A percentile compares a stretch with the other conserved stretches of the same genome.
Evolutionary conservation across 2,113 vertebrate genomes (phyloP).

Genomic region (Silurus meridionalis): DNA sequence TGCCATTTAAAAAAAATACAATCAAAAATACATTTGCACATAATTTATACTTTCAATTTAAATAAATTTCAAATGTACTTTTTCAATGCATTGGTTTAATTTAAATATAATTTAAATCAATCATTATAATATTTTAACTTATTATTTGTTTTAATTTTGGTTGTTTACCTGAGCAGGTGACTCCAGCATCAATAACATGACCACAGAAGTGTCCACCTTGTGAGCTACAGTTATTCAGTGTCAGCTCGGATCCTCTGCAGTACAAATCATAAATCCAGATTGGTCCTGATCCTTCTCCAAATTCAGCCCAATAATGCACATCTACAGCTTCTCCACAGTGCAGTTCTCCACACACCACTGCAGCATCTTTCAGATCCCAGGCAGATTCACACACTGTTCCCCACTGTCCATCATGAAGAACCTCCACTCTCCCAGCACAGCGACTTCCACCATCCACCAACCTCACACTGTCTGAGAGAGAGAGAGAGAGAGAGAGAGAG

Average conservation of each 20-base stretch:
- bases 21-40: no score
- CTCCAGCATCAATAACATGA: background rate
- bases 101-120: no score
- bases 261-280: background rate
- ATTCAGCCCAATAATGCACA: conserved; percentile 4
- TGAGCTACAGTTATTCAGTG: conserved; percentile 14
- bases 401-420: conserved; percentile 7
- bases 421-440: conserved; percentile 48
- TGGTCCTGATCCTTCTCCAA: conserved; percentile 26
- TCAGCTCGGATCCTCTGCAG: conserved; percentile 15
- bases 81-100: no score
- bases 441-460: conserved; percentile 33
- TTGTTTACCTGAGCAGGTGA: conserved; percentile 18
- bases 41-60: no score
- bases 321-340: no score
- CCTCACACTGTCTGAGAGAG: conserved; percentile 14
- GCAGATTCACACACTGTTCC: conserved; percentile 37
- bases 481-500: no score
- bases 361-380: conserved; percentile 52
- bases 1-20: no score
- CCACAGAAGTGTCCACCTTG: background rate
- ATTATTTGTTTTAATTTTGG: no score
- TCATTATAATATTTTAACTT: background rate
- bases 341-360: conserved; percentile 53
- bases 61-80: no score